Conservation (phyloP, 2,113 vertebrate species). For the Rhabdornis inornatus region DNA sequence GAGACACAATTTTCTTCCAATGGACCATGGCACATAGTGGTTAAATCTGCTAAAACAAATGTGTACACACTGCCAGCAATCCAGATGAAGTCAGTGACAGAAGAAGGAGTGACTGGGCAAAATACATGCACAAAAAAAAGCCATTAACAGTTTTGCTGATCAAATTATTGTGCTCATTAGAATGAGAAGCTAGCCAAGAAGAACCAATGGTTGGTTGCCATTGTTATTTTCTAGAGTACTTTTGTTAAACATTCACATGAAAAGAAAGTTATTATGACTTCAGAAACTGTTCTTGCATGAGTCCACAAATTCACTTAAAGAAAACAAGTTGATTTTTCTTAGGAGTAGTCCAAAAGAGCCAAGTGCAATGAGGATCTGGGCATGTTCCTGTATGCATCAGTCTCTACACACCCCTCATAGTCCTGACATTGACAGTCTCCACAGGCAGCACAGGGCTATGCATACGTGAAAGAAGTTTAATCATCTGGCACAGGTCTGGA, state of each 20-base stretch:
- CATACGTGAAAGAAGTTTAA: neutral
- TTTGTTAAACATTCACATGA: neutral
- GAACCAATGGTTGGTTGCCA: neutral
- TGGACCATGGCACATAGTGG: neutral
- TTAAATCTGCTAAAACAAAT: neutral
- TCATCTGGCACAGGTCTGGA: neutral
- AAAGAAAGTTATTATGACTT: neutral
- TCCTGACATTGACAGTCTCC: no score
- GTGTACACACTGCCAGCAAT: neutral
- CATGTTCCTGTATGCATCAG: neutral
- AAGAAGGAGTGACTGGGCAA: neutral
- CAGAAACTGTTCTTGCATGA: neutral
- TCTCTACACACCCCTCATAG: rapidly evolving
- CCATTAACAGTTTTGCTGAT: neutral
- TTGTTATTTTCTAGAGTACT: neutral
- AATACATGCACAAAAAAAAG: neutral
- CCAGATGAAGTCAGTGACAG: neutral
- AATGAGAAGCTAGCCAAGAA: neutral
- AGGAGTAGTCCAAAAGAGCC: neutral
- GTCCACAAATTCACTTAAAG: neutral
- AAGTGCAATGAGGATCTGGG: neutral
- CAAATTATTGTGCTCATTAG: neutral
- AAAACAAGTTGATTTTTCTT: neutral
- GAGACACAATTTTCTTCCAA: neutral
- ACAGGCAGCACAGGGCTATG: neutral